Evolutionary conservation across 2,888 invertebrate genomes (phyloP).

Genomic region (Acronicta aceris): DNA sequence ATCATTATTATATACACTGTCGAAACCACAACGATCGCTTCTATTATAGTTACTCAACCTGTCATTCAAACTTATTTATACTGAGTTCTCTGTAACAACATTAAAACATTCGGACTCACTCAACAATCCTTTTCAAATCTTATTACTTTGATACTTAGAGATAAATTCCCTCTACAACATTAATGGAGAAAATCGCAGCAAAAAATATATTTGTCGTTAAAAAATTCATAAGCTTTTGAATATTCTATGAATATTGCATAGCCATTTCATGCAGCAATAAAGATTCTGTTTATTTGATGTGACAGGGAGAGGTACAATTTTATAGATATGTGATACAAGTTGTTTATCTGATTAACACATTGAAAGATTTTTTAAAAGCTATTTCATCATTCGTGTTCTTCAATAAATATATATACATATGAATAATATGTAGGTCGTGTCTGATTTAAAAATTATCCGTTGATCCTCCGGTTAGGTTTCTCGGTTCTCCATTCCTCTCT

Average conservation of each 20-base stretch:
- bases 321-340: background rate
- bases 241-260: constrained; percentile 61
- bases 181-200: constrained; percentile 31
- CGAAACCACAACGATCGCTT: constrained; percentile 1
- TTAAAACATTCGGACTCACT: background rate
- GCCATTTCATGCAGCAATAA: constrained; percentile 50
- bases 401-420: too few relatives aligned
- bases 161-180: constrained; percentile 3
- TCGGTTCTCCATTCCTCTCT: too few relatives aligned
- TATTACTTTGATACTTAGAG: constrained; percentile 10
- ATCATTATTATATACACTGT: too few relatives aligned
- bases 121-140: constrained; percentile 7
- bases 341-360: too few relatives aligned
- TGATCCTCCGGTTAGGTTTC: too few relatives aligned
- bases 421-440: too few relatives aligned
- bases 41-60: background rate
- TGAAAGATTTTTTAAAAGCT: too few relatives aligned
- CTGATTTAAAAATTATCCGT: too few relatives aligned
- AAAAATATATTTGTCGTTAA: constrained; percentile 40
- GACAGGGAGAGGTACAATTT: constrained; percentile 20
- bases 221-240: constrained; percentile 58
- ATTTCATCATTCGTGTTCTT: too few relatives aligned
- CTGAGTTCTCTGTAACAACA: background rate
- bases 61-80: background rate
- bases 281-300: constrained; percentile 44